A percentile compares a stretch with the other conserved stretches of the same genome.
These are phyloP conservation scores for Monomorium pharaonis DNA, from an alignment of 1,140 invertebrate genomes.

Conservation along the genomic window DNA sequence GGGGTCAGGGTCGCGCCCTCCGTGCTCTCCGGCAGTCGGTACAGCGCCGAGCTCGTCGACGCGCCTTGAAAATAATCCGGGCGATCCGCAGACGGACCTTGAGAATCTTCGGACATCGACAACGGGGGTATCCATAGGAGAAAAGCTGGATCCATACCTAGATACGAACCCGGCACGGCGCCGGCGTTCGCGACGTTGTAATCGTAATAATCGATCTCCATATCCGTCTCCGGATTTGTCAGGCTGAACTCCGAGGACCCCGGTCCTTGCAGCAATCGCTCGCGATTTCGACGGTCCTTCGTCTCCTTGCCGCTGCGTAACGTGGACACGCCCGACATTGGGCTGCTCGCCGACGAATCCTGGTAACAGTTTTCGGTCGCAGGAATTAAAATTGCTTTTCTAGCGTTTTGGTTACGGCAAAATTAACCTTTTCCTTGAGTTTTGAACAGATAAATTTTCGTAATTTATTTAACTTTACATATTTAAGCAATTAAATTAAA, in stretches of 20 bases:
- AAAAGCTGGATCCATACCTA: slow-evolving; percentile 95
- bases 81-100: slow-evolving; percentile 47
- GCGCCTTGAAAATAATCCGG: slow-evolving; percentile 56
- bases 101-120: slow-evolving; percentile 78
- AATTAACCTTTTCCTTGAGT: slow-evolving; percentile 25
- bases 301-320: slow-evolving; percentile 87
- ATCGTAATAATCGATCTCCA: slow-evolving; percentile 95
- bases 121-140: slow-evolving; percentile 94
- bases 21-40: slow-evolving; percentile 64
- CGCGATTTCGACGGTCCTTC: slow-evolving; percentile 91
- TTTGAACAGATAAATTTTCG: not conserved
- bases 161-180: slow-evolving; percentile 92
- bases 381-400: not conserved
- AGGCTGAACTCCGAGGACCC: slow-evolving; percentile 92
- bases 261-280: slow-evolving; percentile 88
- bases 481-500: slow-evolving; percentile 6
- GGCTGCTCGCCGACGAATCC: slow-evolving; percentile 87
- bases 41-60: slow-evolving; percentile 51
- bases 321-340: slow-evolving; percentile 83
- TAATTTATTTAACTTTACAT: not conserved
- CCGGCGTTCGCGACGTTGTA: slow-evolving; percentile 93
- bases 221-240: slow-evolving; percentile 89
- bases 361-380: not conserved
- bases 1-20: slow-evolving; percentile 79
- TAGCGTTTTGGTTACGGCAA: not conserved